A percentile compares a stretch with the other conserved stretches of the same genome.
Evolutionary conservation across 2,797 vertebrate genomes (phyloP).

Genomic region (Allobates femoralis): DNA sequence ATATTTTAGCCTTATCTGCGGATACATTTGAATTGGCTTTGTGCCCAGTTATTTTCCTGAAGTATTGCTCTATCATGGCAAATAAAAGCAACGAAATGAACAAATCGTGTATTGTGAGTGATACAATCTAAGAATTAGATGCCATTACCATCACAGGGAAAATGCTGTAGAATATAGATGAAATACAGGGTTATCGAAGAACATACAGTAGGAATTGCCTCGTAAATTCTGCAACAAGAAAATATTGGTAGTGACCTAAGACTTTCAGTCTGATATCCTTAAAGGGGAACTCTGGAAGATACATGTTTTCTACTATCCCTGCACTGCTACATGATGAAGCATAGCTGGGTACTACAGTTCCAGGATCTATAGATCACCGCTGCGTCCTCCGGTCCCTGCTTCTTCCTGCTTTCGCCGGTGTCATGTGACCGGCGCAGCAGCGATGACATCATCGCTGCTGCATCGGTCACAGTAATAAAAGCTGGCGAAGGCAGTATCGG

Average conservation of each 20-base stretch:
- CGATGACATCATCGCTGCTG: too few species aligned
- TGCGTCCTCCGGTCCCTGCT: too few species aligned
- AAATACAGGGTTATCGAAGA: background rate
- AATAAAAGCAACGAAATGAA: conserved; percentile 17
- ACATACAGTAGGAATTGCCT: background rate
- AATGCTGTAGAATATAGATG: background rate
- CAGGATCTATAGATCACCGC: too few species aligned
- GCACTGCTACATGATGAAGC: too few species aligned
- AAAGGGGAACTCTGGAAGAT: too few species aligned
- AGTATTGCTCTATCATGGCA: conserved; percentile 8
- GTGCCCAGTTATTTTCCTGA: conserved; percentile 29
- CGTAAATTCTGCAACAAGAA: background rate
- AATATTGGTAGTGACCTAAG: background rate
- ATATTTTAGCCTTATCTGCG: conserved; percentile 38
- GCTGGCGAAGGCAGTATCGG: too few species aligned
- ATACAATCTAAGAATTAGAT: conserved; percentile 2
- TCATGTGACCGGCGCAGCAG: too few species aligned
- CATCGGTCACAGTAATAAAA: too few species aligned
- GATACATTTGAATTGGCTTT: conserved; percentile 41
- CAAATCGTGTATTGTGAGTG: background rate
- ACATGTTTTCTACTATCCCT: too few species aligned
- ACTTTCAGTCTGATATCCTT: background rate
- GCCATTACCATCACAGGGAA: background rate
- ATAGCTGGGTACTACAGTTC: too few species aligned
- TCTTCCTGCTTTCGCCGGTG: too few species aligned